Conservation (phyloP, 2,113 vertebrate species). For the Sceloporus undulatus region DNA sequence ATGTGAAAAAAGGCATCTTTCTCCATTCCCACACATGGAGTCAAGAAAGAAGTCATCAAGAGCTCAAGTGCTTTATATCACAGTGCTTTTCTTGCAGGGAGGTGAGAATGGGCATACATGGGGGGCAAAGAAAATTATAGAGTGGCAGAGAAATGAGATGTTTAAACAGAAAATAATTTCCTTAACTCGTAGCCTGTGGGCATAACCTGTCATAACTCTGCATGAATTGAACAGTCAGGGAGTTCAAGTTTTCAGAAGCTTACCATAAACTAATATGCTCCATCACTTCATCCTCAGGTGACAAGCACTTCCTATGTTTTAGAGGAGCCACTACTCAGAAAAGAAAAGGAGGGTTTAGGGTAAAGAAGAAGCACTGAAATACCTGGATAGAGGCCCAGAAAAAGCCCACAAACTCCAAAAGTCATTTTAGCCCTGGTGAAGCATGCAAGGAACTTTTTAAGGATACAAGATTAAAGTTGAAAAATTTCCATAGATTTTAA, state of each 20-base stretch:
- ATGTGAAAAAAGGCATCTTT: constrained; percentile 18
- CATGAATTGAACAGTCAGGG: constrained; percentile 71
- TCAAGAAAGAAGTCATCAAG: constrained; percentile 25
- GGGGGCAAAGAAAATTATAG: constrained; percentile 59
- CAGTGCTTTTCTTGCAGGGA: constrained; percentile 33
- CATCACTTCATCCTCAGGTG: constrained; percentile 63
- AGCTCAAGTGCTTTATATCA: constrained; percentile 45
- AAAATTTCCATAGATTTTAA: background rate
- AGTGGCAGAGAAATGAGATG: constrained; percentile 73
- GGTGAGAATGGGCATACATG: constrained; percentile 9
- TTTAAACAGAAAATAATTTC: constrained; percentile 79
- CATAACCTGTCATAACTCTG: constrained; percentile 73
- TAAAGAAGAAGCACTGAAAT: constrained; percentile 14
- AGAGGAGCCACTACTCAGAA: constrained; percentile 60
- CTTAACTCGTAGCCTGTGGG: constrained; percentile 72
- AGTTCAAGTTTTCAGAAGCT: constrained; percentile 71
- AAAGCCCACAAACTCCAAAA: background rate
- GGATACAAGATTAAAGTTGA: background rate
- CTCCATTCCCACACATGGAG: constrained; percentile 23
- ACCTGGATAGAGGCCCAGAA: background rate
- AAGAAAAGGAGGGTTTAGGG: constrained; percentile 49
- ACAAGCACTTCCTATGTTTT: constrained; percentile 38
- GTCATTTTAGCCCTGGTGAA: background rate
- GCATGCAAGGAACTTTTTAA: background rate
- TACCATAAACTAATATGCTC: constrained; percentile 73